A percentile compares a stretch with the other conserved stretches of the same genome.
phyloP scores from a whole-genome alignment of 2,113 vertebrate species.

The Mystacornis crossleyi region DNA sequence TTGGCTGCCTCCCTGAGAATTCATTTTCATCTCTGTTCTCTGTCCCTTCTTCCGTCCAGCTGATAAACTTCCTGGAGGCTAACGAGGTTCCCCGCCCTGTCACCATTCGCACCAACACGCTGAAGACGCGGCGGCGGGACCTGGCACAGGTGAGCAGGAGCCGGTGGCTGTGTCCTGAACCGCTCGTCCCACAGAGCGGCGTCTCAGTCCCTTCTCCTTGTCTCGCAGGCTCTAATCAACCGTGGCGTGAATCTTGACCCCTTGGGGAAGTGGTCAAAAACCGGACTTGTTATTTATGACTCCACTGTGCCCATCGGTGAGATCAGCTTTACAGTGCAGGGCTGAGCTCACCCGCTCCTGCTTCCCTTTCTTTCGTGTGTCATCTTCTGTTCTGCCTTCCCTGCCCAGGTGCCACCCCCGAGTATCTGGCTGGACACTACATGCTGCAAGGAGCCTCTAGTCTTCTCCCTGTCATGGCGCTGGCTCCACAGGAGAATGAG shows the following conservation, averaged over 20 bases:
- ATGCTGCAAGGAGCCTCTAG: constrained; percentile 98
- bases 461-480: constrained; percentile 93
- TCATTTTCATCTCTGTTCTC: neutral
- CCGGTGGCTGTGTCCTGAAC: neutral
- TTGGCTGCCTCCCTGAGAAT: neutral
- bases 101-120: constrained; percentile 93
- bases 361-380: neutral
- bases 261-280: constrained; percentile 96
- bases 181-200: fast-evolving
- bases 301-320: constrained; percentile 94
- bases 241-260: constrained; percentile 96
- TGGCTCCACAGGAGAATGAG: constrained; percentile 96
- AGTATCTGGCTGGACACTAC: constrained; percentile 96
- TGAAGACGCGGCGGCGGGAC: constrained; percentile 93
- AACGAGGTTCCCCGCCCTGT: constrained; percentile 94
- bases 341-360: neutral
- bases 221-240: constrained; percentile 90
- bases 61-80: constrained; percentile 94
- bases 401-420: constrained; percentile 89
- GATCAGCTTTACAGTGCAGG: neutral
- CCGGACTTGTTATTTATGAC: constrained; percentile 92
- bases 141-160: constrained; percentile 86
- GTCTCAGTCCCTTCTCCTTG: neutral
- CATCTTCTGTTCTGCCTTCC: neutral
- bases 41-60: constrained; percentile 52